A percentile compares a stretch with the other conserved stretches of the same genome.
Conservation (phyloP, 1,140 invertebrate species). For the Cardiocondyla obscurior region DNA sequence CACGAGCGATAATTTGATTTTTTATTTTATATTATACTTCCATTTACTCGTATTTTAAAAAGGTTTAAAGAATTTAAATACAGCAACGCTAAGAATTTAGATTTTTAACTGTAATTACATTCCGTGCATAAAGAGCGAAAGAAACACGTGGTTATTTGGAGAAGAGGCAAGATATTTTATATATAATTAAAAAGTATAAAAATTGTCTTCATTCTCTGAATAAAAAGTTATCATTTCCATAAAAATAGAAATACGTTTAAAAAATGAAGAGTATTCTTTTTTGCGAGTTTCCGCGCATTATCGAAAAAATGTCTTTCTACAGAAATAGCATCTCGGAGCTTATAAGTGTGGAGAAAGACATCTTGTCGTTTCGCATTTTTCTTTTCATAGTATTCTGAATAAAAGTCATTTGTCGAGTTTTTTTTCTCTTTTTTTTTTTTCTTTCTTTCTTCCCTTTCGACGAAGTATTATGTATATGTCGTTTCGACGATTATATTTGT, state of each 20-base stretch:
- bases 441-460: too few relatives aligned
- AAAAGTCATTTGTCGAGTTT: background rate
- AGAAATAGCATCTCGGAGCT: background rate
- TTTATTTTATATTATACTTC: background rate
- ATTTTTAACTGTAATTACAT: background rate
- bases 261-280: background rate
- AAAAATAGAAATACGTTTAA: background rate
- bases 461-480: background rate
- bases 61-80: background rate
- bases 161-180: background rate
- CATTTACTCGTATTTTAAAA: background rate
- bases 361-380: background rate
- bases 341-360: background rate
- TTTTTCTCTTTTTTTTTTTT: too few relatives aligned
- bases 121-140: background rate
- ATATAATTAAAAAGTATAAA: background rate
- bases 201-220: background rate
- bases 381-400: background rate
- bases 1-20: too few relatives aligned
- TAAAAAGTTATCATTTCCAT: background rate
- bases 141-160: background rate
- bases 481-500: constrained; percentile 3
- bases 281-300: background rate
- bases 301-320: background rate
- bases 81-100: background rate